phyloP scores from a whole-genome alignment of 2,797 vertebrate genomes.

The Mus minutoides region DNA sequence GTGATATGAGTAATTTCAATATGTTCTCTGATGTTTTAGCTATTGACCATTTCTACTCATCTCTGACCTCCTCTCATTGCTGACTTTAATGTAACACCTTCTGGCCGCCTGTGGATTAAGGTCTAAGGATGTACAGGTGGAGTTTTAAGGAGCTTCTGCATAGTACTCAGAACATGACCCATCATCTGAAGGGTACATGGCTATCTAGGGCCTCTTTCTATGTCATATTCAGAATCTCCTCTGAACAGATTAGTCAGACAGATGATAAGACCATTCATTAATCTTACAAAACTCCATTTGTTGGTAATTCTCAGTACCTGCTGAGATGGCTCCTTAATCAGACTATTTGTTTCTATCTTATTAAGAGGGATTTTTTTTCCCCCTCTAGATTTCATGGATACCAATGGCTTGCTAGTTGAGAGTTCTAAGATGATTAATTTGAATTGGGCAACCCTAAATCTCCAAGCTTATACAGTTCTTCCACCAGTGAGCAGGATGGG shows the following conservation, averaged over 20 bases:
- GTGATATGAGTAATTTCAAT: background rate
- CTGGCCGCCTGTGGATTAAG: fast-evolving
- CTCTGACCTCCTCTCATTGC: background rate
- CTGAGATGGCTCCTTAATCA: background rate
- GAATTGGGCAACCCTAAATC: background rate
- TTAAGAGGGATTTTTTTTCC: background rate
- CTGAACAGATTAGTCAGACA: background rate
- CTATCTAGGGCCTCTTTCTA: fast-evolving
- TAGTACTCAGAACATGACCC: too few species aligned
- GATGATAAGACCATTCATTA: too few species aligned
- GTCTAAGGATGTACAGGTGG: background rate
- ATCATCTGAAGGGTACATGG: fast-evolving
- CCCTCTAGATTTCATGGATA: background rate
- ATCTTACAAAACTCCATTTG: background rate
- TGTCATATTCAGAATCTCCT: background rate
- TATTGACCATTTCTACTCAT: background rate
- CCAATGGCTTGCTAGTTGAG: background rate
- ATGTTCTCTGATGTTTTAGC: background rate
- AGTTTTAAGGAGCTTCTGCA: fast-evolving
- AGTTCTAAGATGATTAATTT: background rate
- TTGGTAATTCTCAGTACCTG: background rate
- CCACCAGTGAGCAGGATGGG: background rate
- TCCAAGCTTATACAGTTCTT: background rate
- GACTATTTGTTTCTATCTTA: background rate
- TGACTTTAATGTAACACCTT: background rate